Conservation (phyloP, 2,888 invertebrate species). For the Perizoma flavofasciatum region DNA sequence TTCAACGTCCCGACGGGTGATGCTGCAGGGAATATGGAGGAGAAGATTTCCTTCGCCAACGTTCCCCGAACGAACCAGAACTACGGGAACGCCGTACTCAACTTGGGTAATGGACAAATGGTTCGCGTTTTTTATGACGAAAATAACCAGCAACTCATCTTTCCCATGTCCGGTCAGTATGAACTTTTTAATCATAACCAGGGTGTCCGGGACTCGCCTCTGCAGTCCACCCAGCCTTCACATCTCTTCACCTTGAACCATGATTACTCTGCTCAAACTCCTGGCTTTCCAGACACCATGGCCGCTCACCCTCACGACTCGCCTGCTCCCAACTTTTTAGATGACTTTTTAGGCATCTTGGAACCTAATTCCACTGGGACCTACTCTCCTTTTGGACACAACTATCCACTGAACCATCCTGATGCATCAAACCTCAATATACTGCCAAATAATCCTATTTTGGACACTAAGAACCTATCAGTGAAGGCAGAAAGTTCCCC, state of each 20-base stretch:
- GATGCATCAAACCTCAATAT: constrained; percentile 67
- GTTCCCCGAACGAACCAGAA: constrained; percentile 63
- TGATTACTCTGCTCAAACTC: constrained; percentile 60
- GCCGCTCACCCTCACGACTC: constrained; percentile 53
- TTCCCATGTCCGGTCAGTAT: constrained; percentile 76
- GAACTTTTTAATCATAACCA: constrained; percentile 75
- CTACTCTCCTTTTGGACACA: constrained; percentile 89
- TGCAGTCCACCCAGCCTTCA: constrained; percentile 62
- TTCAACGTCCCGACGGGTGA: constrained; percentile 65
- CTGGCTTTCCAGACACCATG: constrained; percentile 57
- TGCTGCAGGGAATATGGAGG: constrained; percentile 59
- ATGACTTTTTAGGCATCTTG: constrained; percentile 89
- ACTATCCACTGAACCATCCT: constrained; percentile 80
- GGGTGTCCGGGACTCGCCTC: constrained; percentile 63
- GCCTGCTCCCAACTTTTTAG: constrained; percentile 84
- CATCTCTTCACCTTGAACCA: constrained; percentile 72
- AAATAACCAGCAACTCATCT: constrained; percentile 75
- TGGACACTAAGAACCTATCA: constrained; percentile 57
- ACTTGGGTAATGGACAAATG: constrained; percentile 75
- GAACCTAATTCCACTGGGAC: constrained; percentile 88
- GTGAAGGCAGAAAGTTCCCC: constrained; percentile 67
- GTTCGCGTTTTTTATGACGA: constrained; percentile 76
- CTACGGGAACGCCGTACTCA: constrained; percentile 75
- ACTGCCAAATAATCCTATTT: constrained; percentile 56
- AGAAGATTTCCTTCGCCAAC: constrained; percentile 61